Evolutionary conservation across 2,888 invertebrate species (phyloP).

Genomic region (Argyra leucocephala): DNA sequence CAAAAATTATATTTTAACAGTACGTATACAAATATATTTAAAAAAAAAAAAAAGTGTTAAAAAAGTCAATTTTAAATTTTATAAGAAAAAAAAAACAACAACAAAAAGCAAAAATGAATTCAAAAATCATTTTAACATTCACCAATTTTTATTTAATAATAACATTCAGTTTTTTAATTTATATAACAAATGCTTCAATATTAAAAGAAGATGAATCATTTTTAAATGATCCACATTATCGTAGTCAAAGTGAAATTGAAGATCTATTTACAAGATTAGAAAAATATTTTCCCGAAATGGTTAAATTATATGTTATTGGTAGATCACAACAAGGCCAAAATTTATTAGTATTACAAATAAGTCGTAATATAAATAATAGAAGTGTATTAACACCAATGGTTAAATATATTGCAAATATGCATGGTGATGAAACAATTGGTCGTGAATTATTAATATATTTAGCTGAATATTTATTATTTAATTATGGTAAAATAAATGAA

Average conservation of each 20-base stretch:
- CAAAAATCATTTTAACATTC: too few relatives aligned
- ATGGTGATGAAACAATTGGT: conserved; percentile 88
- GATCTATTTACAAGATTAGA: conserved; percentile 54
- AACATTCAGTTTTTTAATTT: background rate
- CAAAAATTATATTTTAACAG: too few relatives aligned
- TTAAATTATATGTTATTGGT: conserved; percentile 67
- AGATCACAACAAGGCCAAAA: conserved; percentile 72
- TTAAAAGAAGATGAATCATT: conserved; percentile 49
- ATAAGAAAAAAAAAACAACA: too few relatives aligned
- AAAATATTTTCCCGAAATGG: conserved; percentile 57
- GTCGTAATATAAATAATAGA: conserved; percentile 53
- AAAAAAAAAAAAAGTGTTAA: too few relatives aligned
- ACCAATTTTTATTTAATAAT: background rate
- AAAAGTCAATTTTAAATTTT: too few relatives aligned
- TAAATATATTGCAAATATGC: conserved; percentile 93
- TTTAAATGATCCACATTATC: conserved; percentile 53
- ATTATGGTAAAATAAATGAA: conserved; percentile 59
- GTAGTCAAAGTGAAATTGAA: conserved; percentile 60
- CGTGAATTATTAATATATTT: conserved; percentile 73
- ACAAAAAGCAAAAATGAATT: background rate
- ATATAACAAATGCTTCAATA: conserved; percentile 17
- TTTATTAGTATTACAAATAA: conserved; percentile 62
- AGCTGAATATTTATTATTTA: conserved; percentile 70
- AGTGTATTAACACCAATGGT: conserved; percentile 71
- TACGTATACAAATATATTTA: too few relatives aligned